Percentiles rank a stretch among this genome's conserved stretches.
Evolutionary conservation across 2,797 vertebrate species (phyloP).

Genomic region (Cyprinella venusta): DNA sequence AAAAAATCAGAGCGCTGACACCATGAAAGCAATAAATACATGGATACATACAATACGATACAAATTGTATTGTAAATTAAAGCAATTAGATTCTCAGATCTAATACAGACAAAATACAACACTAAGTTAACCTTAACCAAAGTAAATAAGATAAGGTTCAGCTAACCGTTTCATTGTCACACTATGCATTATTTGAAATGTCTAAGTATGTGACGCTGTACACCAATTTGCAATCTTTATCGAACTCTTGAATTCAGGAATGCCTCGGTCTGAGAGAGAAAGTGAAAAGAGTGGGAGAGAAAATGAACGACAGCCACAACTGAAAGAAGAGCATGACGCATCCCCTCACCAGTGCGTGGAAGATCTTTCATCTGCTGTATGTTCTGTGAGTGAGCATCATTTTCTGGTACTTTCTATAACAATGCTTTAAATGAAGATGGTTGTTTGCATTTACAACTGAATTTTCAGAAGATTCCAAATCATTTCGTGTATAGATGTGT

Average conservation of each 20-base stretch:
- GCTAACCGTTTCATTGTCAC: neutral
- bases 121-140: neutral
- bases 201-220: neutral
- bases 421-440: neutral
- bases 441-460: neutral
- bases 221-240: neutral
- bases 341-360: constrained; percentile 15
- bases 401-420: neutral
- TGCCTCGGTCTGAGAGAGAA: constrained; percentile 53
- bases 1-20: no score
- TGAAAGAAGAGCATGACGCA: constrained; percentile 50
- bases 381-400: neutral
- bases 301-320: constrained; percentile 16
- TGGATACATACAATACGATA: no score
- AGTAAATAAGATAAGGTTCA: neutral
- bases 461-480: neutral
- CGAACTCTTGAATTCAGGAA: constrained; percentile 35
- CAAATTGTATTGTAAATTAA: no score
- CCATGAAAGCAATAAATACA: no score
- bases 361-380: constrained; percentile 28
- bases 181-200: neutral
- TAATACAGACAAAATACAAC: neutral
- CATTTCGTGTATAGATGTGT: neutral
- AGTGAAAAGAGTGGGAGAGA: constrained; percentile 31
- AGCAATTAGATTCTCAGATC: neutral